Evolutionary conservation across 2,888 invertebrate genomes (phyloP).

Genomic region (Sinelater perroti): DNA sequence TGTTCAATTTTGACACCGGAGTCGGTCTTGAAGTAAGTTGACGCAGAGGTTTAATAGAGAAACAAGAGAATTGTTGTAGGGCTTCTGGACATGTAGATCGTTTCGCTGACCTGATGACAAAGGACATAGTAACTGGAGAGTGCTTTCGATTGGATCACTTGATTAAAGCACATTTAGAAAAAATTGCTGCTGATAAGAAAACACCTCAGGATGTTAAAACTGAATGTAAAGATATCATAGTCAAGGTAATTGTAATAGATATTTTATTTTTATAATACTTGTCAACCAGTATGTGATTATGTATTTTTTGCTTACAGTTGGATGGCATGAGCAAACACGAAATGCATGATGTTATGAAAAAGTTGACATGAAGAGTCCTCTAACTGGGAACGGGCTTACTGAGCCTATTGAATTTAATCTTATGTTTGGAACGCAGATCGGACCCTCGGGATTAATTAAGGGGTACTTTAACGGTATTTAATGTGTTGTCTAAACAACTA

Average conservation of each 20-base stretch:
- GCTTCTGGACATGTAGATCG: conserved; percentile 99
- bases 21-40: conserved; percentile 82
- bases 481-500: not conserved
- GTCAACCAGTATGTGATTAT: no score
- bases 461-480: conserved; percentile 64
- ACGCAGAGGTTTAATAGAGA: conserved; percentile 4
- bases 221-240: conserved; percentile 81
- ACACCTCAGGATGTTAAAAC: conserved; percentile 73
- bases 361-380: conserved; percentile 95
- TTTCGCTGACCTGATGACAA: conserved; percentile 99
- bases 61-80: conserved; percentile 55
- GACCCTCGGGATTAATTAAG: conserved; percentile 93
- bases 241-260: conserved; percentile 63
- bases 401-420: conserved; percentile 98
- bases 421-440: conserved; percentile 98
- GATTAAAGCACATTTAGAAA: conserved; percentile 93
- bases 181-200: conserved; percentile 85
- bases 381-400: conserved; percentile 92
- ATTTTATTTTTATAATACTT: not conserved
- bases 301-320: conserved; percentile 64
- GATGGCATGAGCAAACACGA: conserved; percentile 93
- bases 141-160: conserved; percentile 98
- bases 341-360: conserved; percentile 84
- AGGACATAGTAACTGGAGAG: conserved; percentile 94
- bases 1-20: conserved; percentile 98